Evolutionary conservation across 2,888 invertebrate genomes (phyloP).

Genomic region (Melieria crassipennis): DNA sequence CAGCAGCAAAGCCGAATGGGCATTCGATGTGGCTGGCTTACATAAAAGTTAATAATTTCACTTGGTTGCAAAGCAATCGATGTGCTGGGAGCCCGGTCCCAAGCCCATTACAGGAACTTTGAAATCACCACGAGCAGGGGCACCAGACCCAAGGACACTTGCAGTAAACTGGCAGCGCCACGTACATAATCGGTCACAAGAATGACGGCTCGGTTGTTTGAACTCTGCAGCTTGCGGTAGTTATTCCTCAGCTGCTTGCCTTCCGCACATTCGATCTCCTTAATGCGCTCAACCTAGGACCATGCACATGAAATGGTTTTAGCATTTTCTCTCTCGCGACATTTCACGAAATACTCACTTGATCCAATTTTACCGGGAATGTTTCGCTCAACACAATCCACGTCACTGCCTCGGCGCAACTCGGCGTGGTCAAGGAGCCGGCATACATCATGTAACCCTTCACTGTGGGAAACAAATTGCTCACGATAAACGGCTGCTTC

Average conservation of each 20-base stretch:
- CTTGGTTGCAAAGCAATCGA: no score
- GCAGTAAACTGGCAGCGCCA: slow-evolving; percentile 20
- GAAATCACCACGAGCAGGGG: slow-evolving; percentile 38
- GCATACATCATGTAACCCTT: slow-evolving; percentile 73
- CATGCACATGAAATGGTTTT: not conserved
- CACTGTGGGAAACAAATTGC: slow-evolving; percentile 69
- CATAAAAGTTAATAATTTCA: no score
- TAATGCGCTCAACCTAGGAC: slow-evolving; percentile 64
- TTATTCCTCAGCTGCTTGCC: slow-evolving; percentile 65
- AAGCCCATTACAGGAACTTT: slow-evolving; percentile 40
- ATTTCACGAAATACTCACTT: slow-evolving; percentile 56
- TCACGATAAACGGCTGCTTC: slow-evolving; percentile 51
- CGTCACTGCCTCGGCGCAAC: slow-evolving; percentile 77
- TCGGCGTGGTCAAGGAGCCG: slow-evolving; percentile 81
- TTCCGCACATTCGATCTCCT: slow-evolving; percentile 58
- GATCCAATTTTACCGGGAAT: slow-evolving; percentile 68
- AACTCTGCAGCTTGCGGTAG: slow-evolving; percentile 62
- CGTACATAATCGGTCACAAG: slow-evolving; percentile 43
- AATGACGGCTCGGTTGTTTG: slow-evolving; percentile 56
- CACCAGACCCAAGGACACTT: slow-evolving; percentile 37
- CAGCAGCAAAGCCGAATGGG: no score
- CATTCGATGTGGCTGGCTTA: no score
- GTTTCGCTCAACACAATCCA: slow-evolving; percentile 75
- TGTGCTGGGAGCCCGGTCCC: no score
- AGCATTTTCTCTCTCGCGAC: not conserved